These are phyloP conservation scores for Protaetia brevitarsis DNA, from an alignment of 1,140 invertebrate genomes.

Conservation along the genomic window DNA sequence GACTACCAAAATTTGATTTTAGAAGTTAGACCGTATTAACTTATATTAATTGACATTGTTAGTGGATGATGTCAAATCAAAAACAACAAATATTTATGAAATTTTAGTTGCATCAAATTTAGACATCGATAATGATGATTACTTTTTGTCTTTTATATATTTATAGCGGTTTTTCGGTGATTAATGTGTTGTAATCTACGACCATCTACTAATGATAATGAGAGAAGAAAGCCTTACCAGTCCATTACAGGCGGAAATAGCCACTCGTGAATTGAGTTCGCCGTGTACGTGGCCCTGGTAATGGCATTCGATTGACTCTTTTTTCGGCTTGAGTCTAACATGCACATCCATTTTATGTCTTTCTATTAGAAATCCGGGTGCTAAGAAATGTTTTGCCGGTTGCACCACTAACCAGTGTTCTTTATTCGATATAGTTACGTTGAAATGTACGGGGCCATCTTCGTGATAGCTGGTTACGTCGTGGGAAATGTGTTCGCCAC, in stretches of 20 bases:
- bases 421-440: constrained; percentile 53
- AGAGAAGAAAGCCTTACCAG: constrained; percentile 61
- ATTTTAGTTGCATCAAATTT: no score
- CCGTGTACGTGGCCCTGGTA: constrained; percentile 70
- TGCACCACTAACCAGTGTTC: constrained; percentile 56
- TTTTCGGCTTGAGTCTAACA: constrained; percentile 52
- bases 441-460: constrained; percentile 53
- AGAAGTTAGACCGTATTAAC: no score
- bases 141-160: no score
- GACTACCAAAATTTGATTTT: no score
- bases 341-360: constrained; percentile 56
- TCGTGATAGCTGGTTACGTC: constrained; percentile 54
- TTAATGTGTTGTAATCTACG: constrained; percentile 16
- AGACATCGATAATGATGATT: no score
- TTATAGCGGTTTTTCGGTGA: not conserved
- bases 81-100: no score
- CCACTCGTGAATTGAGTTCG: constrained; percentile 63
- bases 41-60: no score
- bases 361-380: constrained; percentile 69
- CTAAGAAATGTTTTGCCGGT: constrained; percentile 65
- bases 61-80: no score
- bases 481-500: constrained; percentile 57
- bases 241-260: constrained; percentile 77
- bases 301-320: constrained; percentile 62
- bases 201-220: not conserved